Base-by-base conservation (phyloP, 2,797 vertebrate species). In the Morelia viridis region DNA sequence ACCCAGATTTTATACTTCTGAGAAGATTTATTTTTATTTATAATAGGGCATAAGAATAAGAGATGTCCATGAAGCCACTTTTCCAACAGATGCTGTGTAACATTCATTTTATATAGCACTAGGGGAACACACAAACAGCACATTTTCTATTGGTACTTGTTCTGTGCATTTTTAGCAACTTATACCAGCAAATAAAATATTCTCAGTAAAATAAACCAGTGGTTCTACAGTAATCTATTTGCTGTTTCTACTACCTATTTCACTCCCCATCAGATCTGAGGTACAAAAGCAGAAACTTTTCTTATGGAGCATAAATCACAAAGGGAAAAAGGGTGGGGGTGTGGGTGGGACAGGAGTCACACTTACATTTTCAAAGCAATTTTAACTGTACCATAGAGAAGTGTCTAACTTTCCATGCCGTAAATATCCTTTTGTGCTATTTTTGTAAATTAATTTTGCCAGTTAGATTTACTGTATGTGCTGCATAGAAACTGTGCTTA, bases 11-110 rank as follows among this genome's bases (percentile, higher is more conserved):
- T 98, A 97, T 98, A 98, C 97, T 98, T 97, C 97, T 97, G 97
- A 98, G 97, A 98, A 98, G 97, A 97, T 98, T 98, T 98, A 98
- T 98, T 98, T 98, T 98, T 98, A 98, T 98, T 98, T 98, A 98
- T 98, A 97, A 97, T 91, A 96, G 97, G 97, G 97, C 97, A 98
- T 97, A 96, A 97, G 41, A 97, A 95, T 97, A 96, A 97, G 96
- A 97, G 95, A 97, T 98, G 97, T 97, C 97, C 97, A 92, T 94
- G 96, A 97, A 97, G 97, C 97, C 97, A 97, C 97, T 98, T 98
- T 98, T 98, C 97, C 97, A 98, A 97, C 97, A 97, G 97, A 97
- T 92, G 97, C 97, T 98, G 97, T 97, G 96, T 97, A 97, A 97
- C 97, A 87, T 97, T 97, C 97, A 97, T 98, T 98, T 98, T 98